Conservation (phyloP, 2,888 invertebrate genomes). For the Stenotaenia linearis region DNA sequence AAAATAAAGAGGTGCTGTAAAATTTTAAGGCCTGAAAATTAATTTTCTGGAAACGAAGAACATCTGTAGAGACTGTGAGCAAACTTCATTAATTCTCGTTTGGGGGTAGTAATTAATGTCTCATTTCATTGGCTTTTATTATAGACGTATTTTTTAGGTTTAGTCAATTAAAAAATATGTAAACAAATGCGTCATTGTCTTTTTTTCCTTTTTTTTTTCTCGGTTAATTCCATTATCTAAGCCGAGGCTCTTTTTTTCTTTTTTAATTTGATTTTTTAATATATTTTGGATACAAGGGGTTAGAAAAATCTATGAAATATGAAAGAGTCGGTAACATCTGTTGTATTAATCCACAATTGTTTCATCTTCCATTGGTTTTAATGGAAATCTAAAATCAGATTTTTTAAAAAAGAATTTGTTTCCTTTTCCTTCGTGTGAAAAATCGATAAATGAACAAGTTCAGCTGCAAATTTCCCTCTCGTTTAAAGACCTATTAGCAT, state of each 20-base stretch:
- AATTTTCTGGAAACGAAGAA: neutral
- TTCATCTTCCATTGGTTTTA: neutral
- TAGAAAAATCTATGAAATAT: neutral
- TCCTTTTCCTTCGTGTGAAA: neutral
- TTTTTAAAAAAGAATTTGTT: neutral
- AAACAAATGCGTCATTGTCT: neutral
- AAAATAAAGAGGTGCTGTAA: neutral
- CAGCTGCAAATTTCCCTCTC: neutral
- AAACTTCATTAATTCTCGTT: neutral
- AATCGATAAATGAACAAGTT: conserved; percentile 4
- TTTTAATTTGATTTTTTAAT: neutral
- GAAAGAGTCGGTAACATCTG: neutral
- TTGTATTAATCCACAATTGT: neutral
- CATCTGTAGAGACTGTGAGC: neutral
- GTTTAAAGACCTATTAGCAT: neutral
- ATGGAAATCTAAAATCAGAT: neutral
- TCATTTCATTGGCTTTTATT: neutral
- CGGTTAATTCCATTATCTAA: neutral
- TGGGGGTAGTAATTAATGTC: neutral
- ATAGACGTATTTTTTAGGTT: neutral
- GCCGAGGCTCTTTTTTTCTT: neutral
- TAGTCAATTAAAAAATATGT: neutral
- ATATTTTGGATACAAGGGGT: neutral
- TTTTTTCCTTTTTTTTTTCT: neutral
- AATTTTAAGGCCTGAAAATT: neutral